A percentile compares a stretch with the other conserved stretches of the same genome.
phyloP scores from a whole-genome alignment of 2,113 vertebrate genomes.

The Platycercus adscitus region DNA sequence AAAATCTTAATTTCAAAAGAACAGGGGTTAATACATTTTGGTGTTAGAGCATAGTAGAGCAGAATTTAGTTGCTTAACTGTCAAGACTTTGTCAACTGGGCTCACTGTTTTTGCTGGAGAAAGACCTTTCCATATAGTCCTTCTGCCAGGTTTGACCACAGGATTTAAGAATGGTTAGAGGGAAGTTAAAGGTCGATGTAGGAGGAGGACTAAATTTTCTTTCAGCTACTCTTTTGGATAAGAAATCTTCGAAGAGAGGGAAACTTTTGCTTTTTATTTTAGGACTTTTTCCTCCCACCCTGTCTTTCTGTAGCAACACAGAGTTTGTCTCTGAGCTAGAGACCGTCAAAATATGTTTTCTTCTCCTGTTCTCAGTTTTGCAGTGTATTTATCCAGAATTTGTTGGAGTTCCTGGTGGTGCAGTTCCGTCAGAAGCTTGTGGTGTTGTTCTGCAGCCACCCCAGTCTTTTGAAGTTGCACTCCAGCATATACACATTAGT shows the following conservation, averaged over 20 bases:
- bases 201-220: neutral
- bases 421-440: neutral
- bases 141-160: neutral
- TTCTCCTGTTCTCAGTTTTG: neutral
- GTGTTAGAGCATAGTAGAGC: neutral
- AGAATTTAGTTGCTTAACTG: neutral
- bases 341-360: neutral
- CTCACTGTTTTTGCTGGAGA: neutral
- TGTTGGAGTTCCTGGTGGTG: neutral
- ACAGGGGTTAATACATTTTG: neutral
- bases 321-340: neutral
- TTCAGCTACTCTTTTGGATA: neutral
- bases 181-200: neutral
- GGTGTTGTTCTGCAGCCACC: neutral
- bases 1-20: neutral
- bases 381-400: neutral
- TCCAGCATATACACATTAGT: neutral
- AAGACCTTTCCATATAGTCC: neutral
- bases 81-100: neutral
- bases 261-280: neutral
- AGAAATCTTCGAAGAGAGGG: neutral
- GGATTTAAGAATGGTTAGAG: neutral
- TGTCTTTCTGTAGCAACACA: neutral
- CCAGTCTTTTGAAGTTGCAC: neutral
- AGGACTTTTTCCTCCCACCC: neutral